Evolutionary conservation across 2,888 invertebrate genomes (phyloP), one percentile per base, ranked within the genome.

Genomic region (Andrena haemorrhoa): DNA sequence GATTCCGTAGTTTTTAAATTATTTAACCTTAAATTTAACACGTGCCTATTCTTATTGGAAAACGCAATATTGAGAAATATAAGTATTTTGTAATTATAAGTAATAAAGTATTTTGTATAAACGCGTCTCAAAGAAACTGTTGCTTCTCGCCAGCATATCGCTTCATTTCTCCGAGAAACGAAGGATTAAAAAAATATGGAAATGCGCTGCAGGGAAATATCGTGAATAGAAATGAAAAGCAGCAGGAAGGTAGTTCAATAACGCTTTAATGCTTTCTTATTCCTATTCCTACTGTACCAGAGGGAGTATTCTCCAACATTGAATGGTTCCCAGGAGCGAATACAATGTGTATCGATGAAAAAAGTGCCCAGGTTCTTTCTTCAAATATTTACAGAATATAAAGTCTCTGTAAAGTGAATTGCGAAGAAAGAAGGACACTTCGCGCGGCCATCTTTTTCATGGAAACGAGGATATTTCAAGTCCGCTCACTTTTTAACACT

Each of bases 151-250:
- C 8, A 1, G 23, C 53, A 4, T 56, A 23, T 12, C 23, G 8
- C 20, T 56, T 8, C 53, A 23, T 23, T 20, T 0, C 10, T 2
- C 3, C 26, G 20, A 23, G 26, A 23, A 56, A 56, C 20, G 23
- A 56, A 20, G 53, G 53, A 12, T 26, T 56, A 1, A 23, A 56
- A 56, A 60, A 60, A 60, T 31, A 31, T 60, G 31, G 31, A 58
- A 60, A 33, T 16, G 2, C 60, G 60, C 10, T 8, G 23, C 26
- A 26, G 41, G 41, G 41, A 41, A 41, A 41, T 41, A 41, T 41
- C 41, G 41, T 16, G 41, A 56, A 56, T 26, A 56, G 26, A 56
- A 56, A 56, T 56, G 23, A 23, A 26, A 56, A 56, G 41, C 41
- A 56, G 56, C 23, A 26, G 8, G 23, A 10, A 1, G 23, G 23